Conservation (phyloP, 2,888 invertebrate species). For the Drosophila cyrtoloma region DNA sequence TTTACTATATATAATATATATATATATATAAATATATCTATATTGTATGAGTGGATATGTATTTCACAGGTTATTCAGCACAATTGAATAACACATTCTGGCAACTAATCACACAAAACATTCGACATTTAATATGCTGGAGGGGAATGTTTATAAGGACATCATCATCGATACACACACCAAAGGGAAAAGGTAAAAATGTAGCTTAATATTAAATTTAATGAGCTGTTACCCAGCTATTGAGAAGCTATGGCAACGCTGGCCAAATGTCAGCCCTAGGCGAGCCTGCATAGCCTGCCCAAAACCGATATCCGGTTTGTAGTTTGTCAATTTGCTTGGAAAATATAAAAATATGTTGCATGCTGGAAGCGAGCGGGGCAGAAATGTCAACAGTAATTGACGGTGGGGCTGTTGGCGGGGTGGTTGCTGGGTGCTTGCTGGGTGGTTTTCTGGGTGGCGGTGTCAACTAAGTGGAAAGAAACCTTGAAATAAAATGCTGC, state of each 20-base stretch:
- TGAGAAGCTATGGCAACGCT: conserved; percentile 54
- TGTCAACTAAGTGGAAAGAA: conserved; percentile 22
- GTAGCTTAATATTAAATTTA: conserved; percentile 44
- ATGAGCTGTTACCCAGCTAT: conserved; percentile 52
- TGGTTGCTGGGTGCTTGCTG: background rate
- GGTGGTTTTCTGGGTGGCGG: background rate
- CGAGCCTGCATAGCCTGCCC: background rate
- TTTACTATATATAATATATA: background rate
- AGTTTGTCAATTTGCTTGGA: conserved; percentile 67
- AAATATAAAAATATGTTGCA: conserved; percentile 53
- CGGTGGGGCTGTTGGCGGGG: background rate
- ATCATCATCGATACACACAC: background rate
- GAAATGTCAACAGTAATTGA: background rate
- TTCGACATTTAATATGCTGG: conserved; percentile 8
- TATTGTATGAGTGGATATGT: background rate
- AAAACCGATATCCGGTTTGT: conserved; percentile 63
- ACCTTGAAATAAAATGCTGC: conserved; percentile 70
- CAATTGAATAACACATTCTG: background rate
- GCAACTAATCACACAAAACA: background rate
- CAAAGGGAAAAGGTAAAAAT: conserved; percentile 13
- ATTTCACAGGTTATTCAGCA: background rate
- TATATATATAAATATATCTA: background rate
- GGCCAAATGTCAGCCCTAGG: conserved; percentile 2
- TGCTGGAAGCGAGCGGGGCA: conserved; percentile 23
- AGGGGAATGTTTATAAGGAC: background rate